A percentile compares a stretch with the other conserved stretches of the same genome.
phyloP scores from a whole-genome alignment of 2,888 invertebrate species.

The Tanytarsus gracilentus region DNA sequence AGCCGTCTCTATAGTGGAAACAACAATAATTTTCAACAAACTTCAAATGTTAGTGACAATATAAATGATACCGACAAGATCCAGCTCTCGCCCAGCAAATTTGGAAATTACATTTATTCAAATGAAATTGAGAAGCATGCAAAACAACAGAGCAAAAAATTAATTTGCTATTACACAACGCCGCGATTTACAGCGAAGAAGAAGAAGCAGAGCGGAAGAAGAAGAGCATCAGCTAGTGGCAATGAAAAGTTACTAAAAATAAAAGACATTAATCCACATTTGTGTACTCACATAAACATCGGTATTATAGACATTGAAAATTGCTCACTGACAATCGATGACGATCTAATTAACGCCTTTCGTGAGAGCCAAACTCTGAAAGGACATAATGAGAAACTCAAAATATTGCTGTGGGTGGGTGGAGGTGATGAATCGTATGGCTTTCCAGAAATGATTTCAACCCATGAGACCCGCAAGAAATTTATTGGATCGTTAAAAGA shows the following conservation, averaged over 20 bases:
- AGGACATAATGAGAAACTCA: constrained; percentile 53
- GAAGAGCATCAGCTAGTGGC: background rate
- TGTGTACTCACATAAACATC: constrained; percentile 77
- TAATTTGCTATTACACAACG: constrained; percentile 63
- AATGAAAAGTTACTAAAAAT: background rate
- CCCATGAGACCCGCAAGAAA: constrained; percentile 59
- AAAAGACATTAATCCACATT: constrained; percentile 52
- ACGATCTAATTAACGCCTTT: constrained; percentile 39
- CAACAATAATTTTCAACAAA: constrained; percentile 29
- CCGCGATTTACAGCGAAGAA: constrained; percentile 39
- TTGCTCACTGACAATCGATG: constrained; percentile 49
- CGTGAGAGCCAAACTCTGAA: constrained; percentile 45
- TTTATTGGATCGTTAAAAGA: constrained; percentile 49
- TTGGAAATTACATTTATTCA: constrained; percentile 32
- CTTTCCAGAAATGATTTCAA: constrained; percentile 62
- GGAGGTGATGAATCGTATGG: constrained; percentile 47
- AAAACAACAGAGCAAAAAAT: constrained; percentile 31
- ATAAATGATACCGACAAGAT: constrained; percentile 31
- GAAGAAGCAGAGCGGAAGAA: background rate
- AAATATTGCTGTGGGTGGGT: constrained; percentile 68
- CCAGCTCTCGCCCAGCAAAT: constrained; percentile 31
- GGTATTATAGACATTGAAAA: constrained; percentile 61
- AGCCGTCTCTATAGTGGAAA: too few species aligned
- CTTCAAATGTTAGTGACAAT: background rate
- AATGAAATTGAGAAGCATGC: constrained; percentile 25